Conservation (phyloP, 2,113 vertebrate species). For the Hypomesus transpacificus region DNA sequence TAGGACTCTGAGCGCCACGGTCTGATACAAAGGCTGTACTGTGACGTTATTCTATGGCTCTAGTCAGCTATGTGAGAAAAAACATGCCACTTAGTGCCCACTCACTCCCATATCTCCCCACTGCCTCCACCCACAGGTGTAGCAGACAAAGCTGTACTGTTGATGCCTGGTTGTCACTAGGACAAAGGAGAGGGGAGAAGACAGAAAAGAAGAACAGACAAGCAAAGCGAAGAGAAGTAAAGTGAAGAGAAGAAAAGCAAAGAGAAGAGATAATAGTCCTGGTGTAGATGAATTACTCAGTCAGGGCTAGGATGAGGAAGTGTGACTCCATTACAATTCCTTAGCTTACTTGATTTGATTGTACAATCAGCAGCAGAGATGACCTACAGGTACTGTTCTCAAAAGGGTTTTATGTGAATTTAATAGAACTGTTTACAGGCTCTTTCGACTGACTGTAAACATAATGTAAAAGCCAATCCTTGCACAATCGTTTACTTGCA, state of each 20-base stretch:
- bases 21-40: constrained; percentile 45
- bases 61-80: constrained; percentile 23
- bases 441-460: too few species aligned
- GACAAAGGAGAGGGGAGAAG: constrained; percentile 26
- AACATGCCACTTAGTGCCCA: constrained; percentile 18
- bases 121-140: constrained; percentile 51
- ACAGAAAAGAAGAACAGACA: background rate
- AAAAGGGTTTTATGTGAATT: background rate
- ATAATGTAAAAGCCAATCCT: too few species aligned
- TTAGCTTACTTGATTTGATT: background rate
- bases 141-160: constrained; percentile 55
- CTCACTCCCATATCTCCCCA: constrained; percentile 36
- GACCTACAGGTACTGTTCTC: background rate
- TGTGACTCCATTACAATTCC: background rate
- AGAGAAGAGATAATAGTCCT: constrained; percentile 32
- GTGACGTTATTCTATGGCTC: constrained; percentile 35
- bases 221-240: background rate
- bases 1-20: constrained; percentile 16
- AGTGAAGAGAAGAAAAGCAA: background rate
- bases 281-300: constrained; percentile 29
- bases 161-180: constrained; percentile 34
- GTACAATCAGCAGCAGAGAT: background rate
- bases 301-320: constrained; percentile 7
- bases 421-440: background rate
- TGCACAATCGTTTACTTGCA: too few species aligned